Evolutionary conservation across 2,113 vertebrate species (phyloP).

Genomic region (Halcyon malimbica): DNA sequence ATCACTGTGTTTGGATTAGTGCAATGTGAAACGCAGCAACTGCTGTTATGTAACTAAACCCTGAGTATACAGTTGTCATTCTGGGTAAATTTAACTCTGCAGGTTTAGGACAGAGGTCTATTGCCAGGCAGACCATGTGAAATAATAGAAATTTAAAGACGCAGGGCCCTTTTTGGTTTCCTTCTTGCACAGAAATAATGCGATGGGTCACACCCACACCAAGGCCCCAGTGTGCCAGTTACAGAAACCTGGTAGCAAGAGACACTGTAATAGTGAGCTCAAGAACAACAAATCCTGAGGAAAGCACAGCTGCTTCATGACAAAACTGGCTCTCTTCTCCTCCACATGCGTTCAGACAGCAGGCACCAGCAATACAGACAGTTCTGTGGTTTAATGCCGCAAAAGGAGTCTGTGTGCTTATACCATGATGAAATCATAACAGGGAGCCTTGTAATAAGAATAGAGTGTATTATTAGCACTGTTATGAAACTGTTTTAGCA

Average conservation of each 20-base stretch:
- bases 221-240: neutral
- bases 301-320: slow-evolving; percentile 45
- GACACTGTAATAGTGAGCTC: neutral
- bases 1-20: slow-evolving; percentile 73
- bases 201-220: neutral
- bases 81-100: slow-evolving; percentile 83
- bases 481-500: slow-evolving; percentile 1
- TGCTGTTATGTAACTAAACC: slow-evolving; percentile 80
- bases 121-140: slow-evolving; percentile 64
- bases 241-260: neutral
- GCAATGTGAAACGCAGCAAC: slow-evolving; percentile 72
- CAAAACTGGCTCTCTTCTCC: slow-evolving; percentile 27
- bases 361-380: slow-evolving; percentile 18
- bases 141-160: slow-evolving; percentile 73
- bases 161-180: neutral
- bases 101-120: slow-evolving; percentile 77
- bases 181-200: neutral
- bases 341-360: neutral
- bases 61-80: slow-evolving; percentile 81
- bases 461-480: slow-evolving; percentile 29
- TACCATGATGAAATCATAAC: slow-evolving; percentile 44
- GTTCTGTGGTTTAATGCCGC: slow-evolving; percentile 12
- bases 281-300: slow-evolving; percentile 38
- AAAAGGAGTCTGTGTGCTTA: slow-evolving; percentile 6
- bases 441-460: slow-evolving; percentile 37